These are phyloP conservation scores for Cosmorhoe ocellata DNA, from an alignment of 2,888 invertebrate species.

Conservation along the genomic window DNA sequence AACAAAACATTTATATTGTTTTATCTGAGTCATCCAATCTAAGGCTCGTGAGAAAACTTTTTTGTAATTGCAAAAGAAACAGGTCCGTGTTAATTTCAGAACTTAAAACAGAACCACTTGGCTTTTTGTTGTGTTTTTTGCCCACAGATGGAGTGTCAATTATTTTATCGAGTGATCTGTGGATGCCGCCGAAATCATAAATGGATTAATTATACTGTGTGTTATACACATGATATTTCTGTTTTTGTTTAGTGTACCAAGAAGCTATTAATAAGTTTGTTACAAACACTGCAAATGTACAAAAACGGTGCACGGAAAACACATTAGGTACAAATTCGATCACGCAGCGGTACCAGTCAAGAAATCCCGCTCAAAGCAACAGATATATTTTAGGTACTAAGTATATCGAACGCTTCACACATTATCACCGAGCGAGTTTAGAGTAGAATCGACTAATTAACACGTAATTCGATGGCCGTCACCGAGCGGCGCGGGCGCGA, in stretches of 20 bases:
- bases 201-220: too few relatives aligned
- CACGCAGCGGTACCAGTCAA: too few relatives aligned
- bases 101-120: conserved; percentile 43
- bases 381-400: too few relatives aligned
- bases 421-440: conserved; percentile 4
- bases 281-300: too few relatives aligned
- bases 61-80: conserved; percentile 43
- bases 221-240: too few relatives aligned
- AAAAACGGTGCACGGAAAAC: too few relatives aligned
- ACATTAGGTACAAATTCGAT: too few relatives aligned
- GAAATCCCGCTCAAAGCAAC: too few relatives aligned
- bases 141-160: conserved; percentile 62
- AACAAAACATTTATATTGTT: conserved; percentile 12
- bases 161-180: conserved; percentile 61
- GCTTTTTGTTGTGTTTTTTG: conserved; percentile 55
- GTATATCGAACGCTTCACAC: too few relatives aligned
- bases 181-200: conserved; percentile 15
- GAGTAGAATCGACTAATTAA: conserved; percentile 17
- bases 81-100: conserved; percentile 37
- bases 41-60: conserved; percentile 48
- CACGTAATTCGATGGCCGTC: conserved; percentile 27
- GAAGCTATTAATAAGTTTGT: too few relatives aligned
- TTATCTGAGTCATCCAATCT: conserved; percentile 14
- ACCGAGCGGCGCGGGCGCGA: conserved; percentile 13
- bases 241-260: too few relatives aligned